Conservation (phyloP, 2,113 vertebrate genomes). For the Empidonax traillii region DNA sequence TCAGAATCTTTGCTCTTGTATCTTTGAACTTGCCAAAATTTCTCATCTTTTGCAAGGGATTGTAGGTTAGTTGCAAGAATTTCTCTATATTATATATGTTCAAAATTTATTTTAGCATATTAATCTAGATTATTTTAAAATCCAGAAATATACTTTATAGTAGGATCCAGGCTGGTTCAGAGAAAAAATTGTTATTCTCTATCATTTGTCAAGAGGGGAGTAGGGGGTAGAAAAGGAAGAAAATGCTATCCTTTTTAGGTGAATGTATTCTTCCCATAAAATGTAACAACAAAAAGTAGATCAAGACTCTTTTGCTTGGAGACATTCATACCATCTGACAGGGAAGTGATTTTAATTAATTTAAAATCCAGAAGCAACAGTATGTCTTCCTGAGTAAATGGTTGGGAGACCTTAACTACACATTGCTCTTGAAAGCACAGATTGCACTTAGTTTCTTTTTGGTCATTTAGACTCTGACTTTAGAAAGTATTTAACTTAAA, state of each 20-base stretch:
- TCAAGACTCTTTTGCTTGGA: not conserved
- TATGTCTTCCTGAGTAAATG: constrained; percentile 9
- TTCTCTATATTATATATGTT: not conserved
- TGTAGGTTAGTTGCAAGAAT: not conserved
- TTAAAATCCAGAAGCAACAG: constrained; percentile 7
- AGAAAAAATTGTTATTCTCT: not conserved
- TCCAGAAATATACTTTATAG: not conserved
- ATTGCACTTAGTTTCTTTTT: not conserved
- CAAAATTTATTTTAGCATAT: not conserved
- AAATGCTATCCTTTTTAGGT: not conserved
- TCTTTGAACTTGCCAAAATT: not conserved
- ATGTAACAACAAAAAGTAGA: not conserved
- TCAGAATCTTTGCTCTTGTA: not conserved
- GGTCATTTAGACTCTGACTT: not conserved
- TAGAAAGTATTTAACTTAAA: not conserved
- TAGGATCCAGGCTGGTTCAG: not conserved
- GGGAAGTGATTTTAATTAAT: constrained; percentile 11
- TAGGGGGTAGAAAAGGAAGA: not conserved
- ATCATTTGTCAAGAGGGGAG: not conserved
- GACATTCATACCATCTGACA: not conserved
- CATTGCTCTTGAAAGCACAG: not conserved
- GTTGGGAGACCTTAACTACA: constrained; percentile 10
- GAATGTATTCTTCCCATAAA: not conserved
- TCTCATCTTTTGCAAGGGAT: not conserved
- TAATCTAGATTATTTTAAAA: not conserved